These are phyloP conservation scores for Lasioglossum vierecki DNA, from an alignment of 2,888 invertebrate species.

Conservation along the genomic window DNA sequence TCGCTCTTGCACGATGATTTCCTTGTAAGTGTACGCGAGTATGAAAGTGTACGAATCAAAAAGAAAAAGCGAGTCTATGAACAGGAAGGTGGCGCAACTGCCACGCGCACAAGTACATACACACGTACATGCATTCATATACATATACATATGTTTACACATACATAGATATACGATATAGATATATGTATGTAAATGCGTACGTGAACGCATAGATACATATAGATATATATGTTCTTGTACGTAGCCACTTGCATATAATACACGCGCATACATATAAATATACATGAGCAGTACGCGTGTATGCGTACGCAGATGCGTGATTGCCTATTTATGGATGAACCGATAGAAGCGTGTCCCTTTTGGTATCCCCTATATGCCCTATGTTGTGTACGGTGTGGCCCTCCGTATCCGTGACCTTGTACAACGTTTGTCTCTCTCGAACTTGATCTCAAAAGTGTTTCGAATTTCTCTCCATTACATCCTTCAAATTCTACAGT, in stretches of 20 bases:
- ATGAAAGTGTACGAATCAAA: neutral
- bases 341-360: neutral
- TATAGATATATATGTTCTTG: too few relatives aligned
- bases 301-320: slow-evolving; percentile 3
- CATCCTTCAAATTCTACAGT: neutral
- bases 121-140: neutral
- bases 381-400: slow-evolving; percentile 32
- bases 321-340: neutral
- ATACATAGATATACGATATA: too few relatives aligned
- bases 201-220: too few relatives aligned
- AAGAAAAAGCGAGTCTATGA: neutral
- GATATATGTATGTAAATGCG: too few relatives aligned
- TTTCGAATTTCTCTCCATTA: slow-evolving; percentile 7
- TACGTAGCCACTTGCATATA: neutral
- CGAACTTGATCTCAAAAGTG: neutral
- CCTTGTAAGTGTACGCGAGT: neutral
- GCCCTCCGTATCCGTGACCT: slow-evolving; percentile 19
- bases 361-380: neutral
- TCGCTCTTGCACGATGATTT: neutral
- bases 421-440: neutral
- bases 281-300: neutral
- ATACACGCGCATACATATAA: neutral
- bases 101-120: neutral
- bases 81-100: neutral
- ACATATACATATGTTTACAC: neutral